A percentile compares a stretch with the other conserved stretches of the same genome.
These are phyloP conservation scores for Dicentrarchus labrax DNA, from an alignment of 2,113 vertebrate species.

Conservation along the genomic window DNA sequence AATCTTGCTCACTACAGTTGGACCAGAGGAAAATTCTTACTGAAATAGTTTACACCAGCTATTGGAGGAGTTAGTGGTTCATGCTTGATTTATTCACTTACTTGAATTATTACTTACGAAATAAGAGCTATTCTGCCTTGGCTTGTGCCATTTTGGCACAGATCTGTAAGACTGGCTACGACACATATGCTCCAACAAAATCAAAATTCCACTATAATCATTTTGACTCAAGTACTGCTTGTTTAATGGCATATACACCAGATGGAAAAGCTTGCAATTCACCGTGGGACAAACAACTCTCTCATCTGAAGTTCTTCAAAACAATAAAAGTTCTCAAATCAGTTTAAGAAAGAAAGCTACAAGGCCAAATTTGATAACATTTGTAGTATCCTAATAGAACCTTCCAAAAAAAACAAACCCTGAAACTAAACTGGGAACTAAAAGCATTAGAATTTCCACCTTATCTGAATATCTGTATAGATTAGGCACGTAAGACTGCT, in stretches of 20 bases:
- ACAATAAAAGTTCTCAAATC: not conserved
- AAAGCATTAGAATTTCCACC: not conserved
- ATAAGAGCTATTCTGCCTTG: not conserved
- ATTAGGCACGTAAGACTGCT: not conserved
- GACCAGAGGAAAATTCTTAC: not conserved
- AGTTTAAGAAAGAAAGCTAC: not conserved
- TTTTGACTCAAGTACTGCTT: not conserved
- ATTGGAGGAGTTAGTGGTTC: not conserved
- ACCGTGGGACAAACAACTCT: not conserved
- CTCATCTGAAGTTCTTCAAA: not conserved
- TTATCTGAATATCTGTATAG: not conserved
- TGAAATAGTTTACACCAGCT: not conserved
- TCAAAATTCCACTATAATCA: conserved; percentile 16
- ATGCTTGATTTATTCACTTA: not conserved
- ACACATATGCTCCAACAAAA: too few relatives aligned
- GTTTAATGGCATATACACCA: conserved; percentile 3
- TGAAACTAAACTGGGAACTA: not conserved
- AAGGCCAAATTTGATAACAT: not conserved
- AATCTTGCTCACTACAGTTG: not conserved
- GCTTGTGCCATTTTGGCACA: not conserved
- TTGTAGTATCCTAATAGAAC: not conserved
- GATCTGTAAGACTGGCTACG: conserved; percentile 1
- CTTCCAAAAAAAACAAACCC: not conserved
- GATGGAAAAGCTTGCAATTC: not conserved
- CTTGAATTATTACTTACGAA: not conserved